Evolutionary conservation across 1,140 invertebrate genomes (phyloP), one percentile per base, ranked within the genome.

Genomic region (Pectinophora gossypiella): DNA sequence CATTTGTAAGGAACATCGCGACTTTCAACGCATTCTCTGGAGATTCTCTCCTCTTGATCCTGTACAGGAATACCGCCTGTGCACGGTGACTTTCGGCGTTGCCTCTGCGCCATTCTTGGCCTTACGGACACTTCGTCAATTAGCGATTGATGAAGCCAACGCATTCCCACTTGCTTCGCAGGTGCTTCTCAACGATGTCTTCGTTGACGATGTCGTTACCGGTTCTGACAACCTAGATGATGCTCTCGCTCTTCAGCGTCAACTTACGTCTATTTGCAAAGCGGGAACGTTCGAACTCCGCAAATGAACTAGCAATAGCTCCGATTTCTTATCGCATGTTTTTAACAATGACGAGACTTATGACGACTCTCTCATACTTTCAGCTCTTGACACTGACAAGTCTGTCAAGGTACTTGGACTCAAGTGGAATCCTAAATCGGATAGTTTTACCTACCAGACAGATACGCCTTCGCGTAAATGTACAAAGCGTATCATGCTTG

Each of bases 1-100:
- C 2, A 22, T 51, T 12, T 3, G 3, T 40, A 4, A 22, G 4
- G 36, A 51, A 19, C 12, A 51, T 43, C 19, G 19, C 1, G 2
- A 19, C 2, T 51, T 13, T 13, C 49, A 51, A 23, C 49, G 21
- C 18, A 43, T 51, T 12, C 38, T 51, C 3, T 51, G 49, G 49
- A n/a, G 49, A 18, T 5, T 5, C 5, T 51, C 21, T 12, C 12
- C 49, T 5, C 2, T 2, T 22, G 19, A 19, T 4, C 36, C 36
- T 2, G 12, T 43, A 20, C 36, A 16, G 6, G 38, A 42, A n/a
- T 51, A 42, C 15, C 10, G 35, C n/a, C 16, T 51, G n/a, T 42
- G 21, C 10, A 51, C 49, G 2, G 49, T 51, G 1, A 51, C 49
- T 12, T 51, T 42, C 43, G 49, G 49, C 6, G 38, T 51, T 2